Conservation (phyloP, 2,888 invertebrate genomes). For the Tipula vernalis region DNA sequence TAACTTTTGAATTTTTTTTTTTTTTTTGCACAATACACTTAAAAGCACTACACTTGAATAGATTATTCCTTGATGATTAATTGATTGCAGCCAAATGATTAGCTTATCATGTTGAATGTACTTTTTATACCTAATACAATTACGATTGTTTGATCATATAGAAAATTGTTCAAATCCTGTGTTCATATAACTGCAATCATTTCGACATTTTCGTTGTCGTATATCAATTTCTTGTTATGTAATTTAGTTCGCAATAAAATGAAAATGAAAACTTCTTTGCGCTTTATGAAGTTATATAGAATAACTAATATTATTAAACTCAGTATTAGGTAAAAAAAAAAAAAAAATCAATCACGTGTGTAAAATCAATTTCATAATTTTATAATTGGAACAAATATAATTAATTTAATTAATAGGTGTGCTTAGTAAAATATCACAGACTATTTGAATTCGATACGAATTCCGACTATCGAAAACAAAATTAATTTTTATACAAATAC, state of each 20-base stretch:
- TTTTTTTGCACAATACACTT: not conserved
- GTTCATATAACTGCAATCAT: not conserved
- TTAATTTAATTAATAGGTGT: not conserved
- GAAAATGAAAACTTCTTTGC: not conserved
- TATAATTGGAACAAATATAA: not conserved
- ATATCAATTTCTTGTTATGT: not conserved
- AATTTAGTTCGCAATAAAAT: not conserved
- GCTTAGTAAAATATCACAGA: too few relatives aligned
- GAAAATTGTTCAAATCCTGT: not conserved
- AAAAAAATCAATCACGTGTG: not conserved
- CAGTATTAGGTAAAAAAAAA: not conserved
- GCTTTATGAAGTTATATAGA: not conserved
- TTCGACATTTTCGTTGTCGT: not conserved
- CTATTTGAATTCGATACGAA: too few relatives aligned
- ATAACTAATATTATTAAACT: not conserved
- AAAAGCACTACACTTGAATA: not conserved
- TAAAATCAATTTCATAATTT: not conserved
- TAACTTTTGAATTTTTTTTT: not conserved
- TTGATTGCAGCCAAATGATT: not conserved
- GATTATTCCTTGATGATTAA: not conserved
- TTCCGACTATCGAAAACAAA: too few relatives aligned
- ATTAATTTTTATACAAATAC: too few relatives aligned
- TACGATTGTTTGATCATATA: not conserved
- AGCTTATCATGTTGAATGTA: not conserved
- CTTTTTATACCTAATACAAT: not conserved